A percentile compares a stretch with the other conserved stretches of the same genome.
These are phyloP conservation scores for Leptinotarsa lineolata DNA, from an alignment of 1,140 invertebrate genomes.

Conservation along the genomic window DNA sequence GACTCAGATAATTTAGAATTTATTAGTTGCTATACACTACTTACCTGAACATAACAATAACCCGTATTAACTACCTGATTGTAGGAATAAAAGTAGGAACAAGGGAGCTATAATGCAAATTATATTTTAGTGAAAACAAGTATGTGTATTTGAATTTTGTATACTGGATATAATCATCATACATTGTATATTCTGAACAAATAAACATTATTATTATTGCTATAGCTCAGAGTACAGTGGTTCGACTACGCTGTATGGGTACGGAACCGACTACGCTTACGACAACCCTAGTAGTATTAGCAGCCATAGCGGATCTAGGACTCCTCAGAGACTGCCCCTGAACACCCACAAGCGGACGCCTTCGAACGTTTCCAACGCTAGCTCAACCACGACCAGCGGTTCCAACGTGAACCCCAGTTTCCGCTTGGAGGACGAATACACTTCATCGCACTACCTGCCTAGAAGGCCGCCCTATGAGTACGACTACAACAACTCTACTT, in stretches of 20 bases:
- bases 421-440: constrained; percentile 68
- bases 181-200: too few relatives aligned
- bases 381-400: constrained; percentile 61
- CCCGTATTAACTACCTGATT: too few relatives aligned
- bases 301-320: constrained; percentile 59
- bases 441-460: constrained; percentile 56
- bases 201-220: not conserved
- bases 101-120: too few relatives aligned
- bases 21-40: too few relatives aligned
- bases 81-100: too few relatives aligned
- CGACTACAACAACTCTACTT: constrained; percentile 53
- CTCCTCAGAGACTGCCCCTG: constrained; percentile 57
- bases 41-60: too few relatives aligned
- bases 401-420: constrained; percentile 61
- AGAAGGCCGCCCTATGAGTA: constrained; percentile 56
- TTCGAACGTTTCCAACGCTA: constrained; percentile 73
- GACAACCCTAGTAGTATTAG: constrained; percentile 63
- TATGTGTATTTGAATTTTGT: too few relatives aligned
- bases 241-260: constrained; percentile 52
- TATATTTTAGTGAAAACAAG: too few relatives aligned
- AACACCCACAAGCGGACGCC: constrained; percentile 69
- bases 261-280: constrained; percentile 60
- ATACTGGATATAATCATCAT: too few relatives aligned
- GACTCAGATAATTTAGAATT: too few relatives aligned
- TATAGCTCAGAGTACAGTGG: constrained; percentile 55